These are phyloP conservation scores for Potamilus streckersoni DNA, from an alignment of 1,140 invertebrate species.

Conservation along the genomic window DNA sequence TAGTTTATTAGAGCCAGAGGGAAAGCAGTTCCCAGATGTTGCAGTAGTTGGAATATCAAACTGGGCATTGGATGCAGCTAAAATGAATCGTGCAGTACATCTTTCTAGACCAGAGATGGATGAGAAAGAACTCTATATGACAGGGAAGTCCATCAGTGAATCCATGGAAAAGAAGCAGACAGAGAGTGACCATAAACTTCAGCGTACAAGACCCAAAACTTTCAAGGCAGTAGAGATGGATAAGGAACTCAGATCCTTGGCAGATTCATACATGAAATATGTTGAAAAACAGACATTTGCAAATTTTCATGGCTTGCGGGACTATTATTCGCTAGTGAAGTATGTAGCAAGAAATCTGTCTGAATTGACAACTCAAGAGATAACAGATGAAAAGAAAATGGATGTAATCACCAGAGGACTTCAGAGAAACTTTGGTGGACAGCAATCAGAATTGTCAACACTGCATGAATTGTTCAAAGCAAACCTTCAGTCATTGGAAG, in stretches of 20 bases:
- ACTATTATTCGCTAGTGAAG: slow-evolving; percentile 57
- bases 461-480: slow-evolving; percentile 25
- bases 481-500: slow-evolving; percentile 1
- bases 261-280: slow-evolving; percentile 40
- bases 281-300: slow-evolving; percentile 28
- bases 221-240: neutral
- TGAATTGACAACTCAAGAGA: neutral
- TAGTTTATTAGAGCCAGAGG: slow-evolving; percentile 31
- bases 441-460: slow-evolving; percentile 25
- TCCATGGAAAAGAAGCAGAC: neutral
- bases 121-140: slow-evolving; percentile 21
- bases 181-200: too few species aligned
- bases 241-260: slow-evolving; percentile 24
- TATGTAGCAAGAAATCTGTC: slow-evolving; percentile 34
- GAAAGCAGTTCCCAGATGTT: slow-evolving; percentile 26
- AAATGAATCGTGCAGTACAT: slow-evolving; percentile 46
- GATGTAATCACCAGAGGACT: slow-evolving; percentile 31
- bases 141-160: slow-evolving; percentile 19
- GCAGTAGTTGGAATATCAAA: slow-evolving; percentile 54
- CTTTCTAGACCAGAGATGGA: slow-evolving; percentile 45
- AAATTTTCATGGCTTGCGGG: slow-evolving; percentile 55
- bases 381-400: neutral
- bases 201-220: too few species aligned
- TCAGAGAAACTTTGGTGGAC: slow-evolving; percentile 51
- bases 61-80: slow-evolving; percentile 52